Evolutionary conservation across 2,888 invertebrate species (phyloP), one percentile per base, ranked within the genome.

Genomic region (Leptinotarsa rubiginosa): DNA sequence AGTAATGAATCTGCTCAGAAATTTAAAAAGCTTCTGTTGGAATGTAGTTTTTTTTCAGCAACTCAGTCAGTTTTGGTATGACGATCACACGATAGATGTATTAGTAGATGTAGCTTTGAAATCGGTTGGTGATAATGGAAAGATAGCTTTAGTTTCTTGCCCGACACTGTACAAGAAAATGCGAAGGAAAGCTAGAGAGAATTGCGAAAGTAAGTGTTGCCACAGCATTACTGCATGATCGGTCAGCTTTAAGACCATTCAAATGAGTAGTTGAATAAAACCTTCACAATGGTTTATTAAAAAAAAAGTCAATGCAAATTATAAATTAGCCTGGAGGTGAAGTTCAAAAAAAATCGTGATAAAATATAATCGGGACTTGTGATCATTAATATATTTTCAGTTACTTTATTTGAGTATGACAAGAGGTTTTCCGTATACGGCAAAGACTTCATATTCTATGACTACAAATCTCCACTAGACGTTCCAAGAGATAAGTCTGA

Each of bases 41-140:
- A n/a, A 18, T 16, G 16, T 7, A 15, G 7, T 16, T 25, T 68
- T 59, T 65, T 82, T 90, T 12, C 87, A 97, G 97, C 97, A 98
- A 96, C 89, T 98, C 56, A 97, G 97, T 85, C 98, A 98, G 88
- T 98, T 99, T 89, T 99, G 98, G 98, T 99, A 99, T 85, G 93
- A 95, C 83, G 93, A 95, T 56, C 87, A 89, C 3, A 98, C 98
- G 0, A 93, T 95, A 59, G 89, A 91, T 47, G 87, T 87, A 1
- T 87, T 98, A n/a, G 93, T 93, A 0, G 89, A 90, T 81, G 93
- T 94, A 74, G 92, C 93, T 10, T 85, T 93, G 65, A 87, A 89
- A 76, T 86, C 89, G 4, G 88, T 92, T 18, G 89, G 89, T 12
- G 82, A 87, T 12, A 87, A 89, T 54, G 92, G 92, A 1, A 92